Percentiles rank a stretch among this genome's conserved stretches.
These are phyloP conservation scores for Ichneumoninae sp. DNA, from an alignment of 2,888 invertebrate genomes.

Conservation along the genomic window DNA sequence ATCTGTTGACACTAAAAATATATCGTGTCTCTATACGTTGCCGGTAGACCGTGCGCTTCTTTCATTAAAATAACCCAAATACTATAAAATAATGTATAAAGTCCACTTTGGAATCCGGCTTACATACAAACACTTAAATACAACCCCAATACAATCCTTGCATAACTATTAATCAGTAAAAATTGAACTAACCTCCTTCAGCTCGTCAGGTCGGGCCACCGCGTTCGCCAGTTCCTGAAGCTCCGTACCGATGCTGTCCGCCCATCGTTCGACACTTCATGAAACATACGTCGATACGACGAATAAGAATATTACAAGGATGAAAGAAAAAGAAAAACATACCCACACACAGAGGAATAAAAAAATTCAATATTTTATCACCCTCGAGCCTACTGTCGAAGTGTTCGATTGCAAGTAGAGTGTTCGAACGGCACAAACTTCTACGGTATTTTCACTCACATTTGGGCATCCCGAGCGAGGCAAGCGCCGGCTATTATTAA, in stretches of 20 bases:
- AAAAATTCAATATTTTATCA: neutral
- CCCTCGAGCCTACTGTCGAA: neutral
- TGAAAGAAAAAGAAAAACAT: neutral
- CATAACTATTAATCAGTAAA: neutral
- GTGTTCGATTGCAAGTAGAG: neutral
- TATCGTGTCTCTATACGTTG: neutral
- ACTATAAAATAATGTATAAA: neutral
- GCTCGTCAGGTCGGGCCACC: conserved; percentile 91
- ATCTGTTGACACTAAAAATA: neutral
- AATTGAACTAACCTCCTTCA: conserved; percentile 88
- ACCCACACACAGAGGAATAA: conserved; percentile 18
- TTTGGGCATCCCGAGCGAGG: conserved; percentile 72
- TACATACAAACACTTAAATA: neutral
- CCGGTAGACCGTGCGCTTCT: neutral
- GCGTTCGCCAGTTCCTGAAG: conserved; percentile 91
- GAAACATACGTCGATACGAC: neutral
- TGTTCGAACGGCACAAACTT: conserved; percentile 27
- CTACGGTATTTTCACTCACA: conserved; percentile 68
- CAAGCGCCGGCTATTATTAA: conserved; percentile 71
- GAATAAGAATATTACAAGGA: neutral
- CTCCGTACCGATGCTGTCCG: conserved; percentile 91
- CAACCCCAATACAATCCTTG: neutral
- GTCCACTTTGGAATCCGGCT: neutral
- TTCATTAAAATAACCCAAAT: neutral
- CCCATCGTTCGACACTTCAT: conserved; percentile 86